Evolutionary conservation across 2,113 vertebrate genomes (phyloP).

Genomic region (Ammodramus savannarum): DNA sequence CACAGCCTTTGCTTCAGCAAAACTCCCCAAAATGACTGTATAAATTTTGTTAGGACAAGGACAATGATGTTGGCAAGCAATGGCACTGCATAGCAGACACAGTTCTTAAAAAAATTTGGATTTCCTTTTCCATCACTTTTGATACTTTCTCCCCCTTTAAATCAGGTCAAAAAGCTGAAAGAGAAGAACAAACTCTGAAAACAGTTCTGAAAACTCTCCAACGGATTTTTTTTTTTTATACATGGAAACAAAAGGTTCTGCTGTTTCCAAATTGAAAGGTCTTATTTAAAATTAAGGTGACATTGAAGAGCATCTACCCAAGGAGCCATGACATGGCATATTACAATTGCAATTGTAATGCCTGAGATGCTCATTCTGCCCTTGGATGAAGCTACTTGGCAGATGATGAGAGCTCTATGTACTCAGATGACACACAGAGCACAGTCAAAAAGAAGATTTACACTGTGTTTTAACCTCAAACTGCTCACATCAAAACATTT

Average conservation of each 20-base stretch:
- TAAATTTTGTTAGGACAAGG: neutral
- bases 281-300: neutral
- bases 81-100: neutral
- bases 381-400: neutral
- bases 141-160: neutral
- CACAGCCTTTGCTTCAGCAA: neutral
- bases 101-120: neutral
- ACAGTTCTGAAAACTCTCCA: neutral
- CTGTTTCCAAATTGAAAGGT: neutral
- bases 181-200: neutral
- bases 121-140: neutral
- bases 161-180: neutral
- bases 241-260: neutral
- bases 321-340: neutral
- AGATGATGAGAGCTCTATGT: neutral
- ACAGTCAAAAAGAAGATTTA: neutral
- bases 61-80: neutral
- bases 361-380: neutral
- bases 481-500: neutral
- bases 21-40: neutral
- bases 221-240: neutral
- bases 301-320: neutral
- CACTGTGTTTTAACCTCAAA: neutral
- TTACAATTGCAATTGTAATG: neutral
- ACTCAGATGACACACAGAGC: neutral